Evolutionary conservation across 2,888 invertebrate genomes (phyloP), one percentile per base, ranked within the genome.

Genomic region (Lamproptera curius): DNA sequence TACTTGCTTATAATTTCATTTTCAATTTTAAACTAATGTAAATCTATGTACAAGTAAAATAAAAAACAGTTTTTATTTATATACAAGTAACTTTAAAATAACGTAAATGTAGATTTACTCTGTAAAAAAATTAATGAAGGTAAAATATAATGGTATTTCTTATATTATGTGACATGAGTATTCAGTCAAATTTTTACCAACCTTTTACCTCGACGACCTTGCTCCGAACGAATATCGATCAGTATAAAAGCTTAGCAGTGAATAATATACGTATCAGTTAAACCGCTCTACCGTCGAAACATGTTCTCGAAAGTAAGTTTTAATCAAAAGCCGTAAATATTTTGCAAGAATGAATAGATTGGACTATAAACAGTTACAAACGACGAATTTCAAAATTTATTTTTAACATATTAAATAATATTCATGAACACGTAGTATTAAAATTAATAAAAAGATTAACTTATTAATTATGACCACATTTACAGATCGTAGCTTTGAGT

Each of bases 401-500:
- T 23, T 4, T 6, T 6, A 23, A 23, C n/a, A n/a, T n/a, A n/a
- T n/a, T n/a, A 23, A 23, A 23, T 23, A 23, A 23, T 23, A 23
- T 6, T 23, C 8, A 6, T 23, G 23, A 4, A 23, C 8, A 6
- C 5, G 23, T 8, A 6, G 8, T 23, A 23, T 23, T 23, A 23
- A 23, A 6, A 23, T 23, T 23, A 23, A 23, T 6, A 23, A 23
- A 23, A 6, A 23, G 23, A 6, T 23, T 23, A 23, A 4, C 5
- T 8, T 4, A 23, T n/a, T n/a, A 23, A 23, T 23, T 6, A 23
- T 23, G 8, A 4, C 23, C 23, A 23, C 8, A 23, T 23, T 71
- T 68, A 9, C 58, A 85, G 85, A 61, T 84, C 41, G 45, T 84
- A 46, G 67, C 70, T 48, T 36, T 88, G 58, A 68, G 77, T 70